These are phyloP conservation scores for Trialeurodes vaporariorum DNA, from an alignment of 1,140 invertebrate species.

Conservation along the genomic window DNA sequence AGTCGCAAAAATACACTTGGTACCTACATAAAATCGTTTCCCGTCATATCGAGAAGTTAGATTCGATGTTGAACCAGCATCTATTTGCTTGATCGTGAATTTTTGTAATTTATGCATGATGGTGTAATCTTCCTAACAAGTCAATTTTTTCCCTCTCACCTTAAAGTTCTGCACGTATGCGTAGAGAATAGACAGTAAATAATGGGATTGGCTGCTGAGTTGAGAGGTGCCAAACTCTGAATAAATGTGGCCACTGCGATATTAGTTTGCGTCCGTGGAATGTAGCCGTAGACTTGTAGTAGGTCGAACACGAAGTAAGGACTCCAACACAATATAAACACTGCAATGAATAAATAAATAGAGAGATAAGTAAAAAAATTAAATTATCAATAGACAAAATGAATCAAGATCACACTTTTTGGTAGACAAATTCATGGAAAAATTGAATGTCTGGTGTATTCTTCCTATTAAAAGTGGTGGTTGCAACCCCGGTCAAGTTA, in stretches of 20 bases:
- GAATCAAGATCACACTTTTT: not conserved
- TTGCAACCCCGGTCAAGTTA: too few relatives aligned
- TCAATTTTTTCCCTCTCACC: too few relatives aligned
- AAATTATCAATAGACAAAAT: not conserved
- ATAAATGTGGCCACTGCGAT: conserved; percentile 81
- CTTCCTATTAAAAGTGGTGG: too few relatives aligned
- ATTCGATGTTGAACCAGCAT: too few relatives aligned
- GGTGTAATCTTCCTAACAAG: too few relatives aligned
- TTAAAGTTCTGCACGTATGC: conserved; percentile 71
- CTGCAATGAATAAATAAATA: conserved; percentile 48
- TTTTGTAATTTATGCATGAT: too few relatives aligned
- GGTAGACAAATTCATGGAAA: not conserved
- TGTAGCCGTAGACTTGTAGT: conserved; percentile 76
- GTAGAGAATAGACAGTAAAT: conserved; percentile 93
- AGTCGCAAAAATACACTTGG: too few relatives aligned
- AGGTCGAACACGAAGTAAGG: conserved; percentile 90
- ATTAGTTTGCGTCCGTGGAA: conserved; percentile 66
- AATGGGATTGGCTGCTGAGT: conserved; percentile 87
- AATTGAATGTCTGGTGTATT: not conserved
- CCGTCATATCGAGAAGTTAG: too few relatives aligned
- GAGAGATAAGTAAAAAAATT: not conserved
- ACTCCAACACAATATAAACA: conserved; percentile 91
- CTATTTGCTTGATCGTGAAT: too few relatives aligned
- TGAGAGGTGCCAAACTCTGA: conserved; percentile 82
- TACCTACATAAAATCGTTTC: too few relatives aligned